Base-by-base conservation (phyloP, 2,888 invertebrate species). In the Argyresthia goedartella region DNA sequence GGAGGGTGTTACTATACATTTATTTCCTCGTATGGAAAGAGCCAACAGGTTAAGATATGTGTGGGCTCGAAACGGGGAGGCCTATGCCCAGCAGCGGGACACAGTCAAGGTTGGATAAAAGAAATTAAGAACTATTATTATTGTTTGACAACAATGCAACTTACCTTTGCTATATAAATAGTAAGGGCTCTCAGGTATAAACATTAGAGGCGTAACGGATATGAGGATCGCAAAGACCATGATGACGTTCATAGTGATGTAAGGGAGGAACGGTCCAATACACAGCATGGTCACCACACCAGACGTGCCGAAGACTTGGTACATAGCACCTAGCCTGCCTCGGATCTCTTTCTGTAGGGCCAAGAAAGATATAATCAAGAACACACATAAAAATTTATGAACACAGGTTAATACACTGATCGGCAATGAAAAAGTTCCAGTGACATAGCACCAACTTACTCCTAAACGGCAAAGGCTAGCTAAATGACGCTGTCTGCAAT, bases 101-200 rank as follows among this genome's bases (percentile, higher is more conserved):
- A n/a, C n/a, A n/a, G n/a, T n/a, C n/a, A n/a, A n/a, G n/a, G n/a
- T n/a, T n/a, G n/a, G n/a, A n/a, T n/a, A n/a, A n/a, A n/a, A n/a
- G n/a, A n/a, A n/a, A n/a, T n/a, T n/a, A n/a, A n/a, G n/a, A n/a
- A n/a, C n/a, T n/a, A n/a, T n/a, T n/a, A n/a, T n/a, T n/a, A n/a
- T n/a, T n/a, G n/a, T n/a, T n/a, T n/a, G n/a, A n/a, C n/a, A n/a
- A n/a, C n/a, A n/a, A n/a, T n/a, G n/a, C n/a, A n/a, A 25, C 25
- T 50, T 50, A 57, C 57, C 57, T 52, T 52, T 54, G 13, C 44
- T 44, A 48, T 55, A 44, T 15, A 56, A 49, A 48, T 51, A 55
- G 35, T 55, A 56, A 7, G 58, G 58, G 9, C 51, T 54, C 36
- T 58, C 55, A 8, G 56, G 58, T 3, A 58, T 35, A 7, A 58